A percentile compares a stretch with the other conserved stretches of the same genome.
Evolutionary conservation across 2,113 vertebrate species (phyloP).

Genomic region (Pachycephala philippinensis): DNA sequence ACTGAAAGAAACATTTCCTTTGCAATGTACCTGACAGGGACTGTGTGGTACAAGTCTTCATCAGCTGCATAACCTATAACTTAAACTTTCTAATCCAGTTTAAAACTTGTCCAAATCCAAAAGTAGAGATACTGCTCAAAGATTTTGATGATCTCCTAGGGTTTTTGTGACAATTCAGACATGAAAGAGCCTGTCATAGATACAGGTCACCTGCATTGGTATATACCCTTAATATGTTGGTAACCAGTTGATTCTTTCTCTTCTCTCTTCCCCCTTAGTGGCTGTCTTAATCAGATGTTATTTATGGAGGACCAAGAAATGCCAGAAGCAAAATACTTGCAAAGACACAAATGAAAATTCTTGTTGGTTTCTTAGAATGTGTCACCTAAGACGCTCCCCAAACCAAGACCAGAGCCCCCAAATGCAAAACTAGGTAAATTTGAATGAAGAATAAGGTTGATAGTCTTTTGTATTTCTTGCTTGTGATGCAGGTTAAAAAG

Average conservation of each 20-base stretch:
- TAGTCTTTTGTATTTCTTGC: background rate
- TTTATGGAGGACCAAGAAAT: background rate
- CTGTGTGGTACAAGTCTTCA: background rate
- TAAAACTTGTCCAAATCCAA: background rate
- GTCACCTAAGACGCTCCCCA: background rate
- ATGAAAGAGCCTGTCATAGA: background rate
- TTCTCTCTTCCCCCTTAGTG: background rate
- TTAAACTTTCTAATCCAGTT: background rate
- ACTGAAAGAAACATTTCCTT: background rate
- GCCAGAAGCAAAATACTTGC: background rate
- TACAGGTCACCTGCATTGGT: background rate
- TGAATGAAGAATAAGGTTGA: background rate
- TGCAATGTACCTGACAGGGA: background rate
- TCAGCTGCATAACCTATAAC: background rate
- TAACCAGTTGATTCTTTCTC: background rate
- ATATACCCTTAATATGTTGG: background rate
- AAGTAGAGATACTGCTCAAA: background rate
- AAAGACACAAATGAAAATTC: background rate
- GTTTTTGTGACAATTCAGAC: background rate
- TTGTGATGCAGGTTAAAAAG: slow-evolving; percentile 79
- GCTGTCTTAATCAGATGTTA: background rate
- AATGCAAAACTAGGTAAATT: background rate
- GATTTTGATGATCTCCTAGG: background rate
- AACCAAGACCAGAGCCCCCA: background rate
- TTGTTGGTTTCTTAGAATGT: background rate